phyloP scores from a whole-genome alignment of 2,888 invertebrate genomes.

The Anthrax anthrax region DNA sequence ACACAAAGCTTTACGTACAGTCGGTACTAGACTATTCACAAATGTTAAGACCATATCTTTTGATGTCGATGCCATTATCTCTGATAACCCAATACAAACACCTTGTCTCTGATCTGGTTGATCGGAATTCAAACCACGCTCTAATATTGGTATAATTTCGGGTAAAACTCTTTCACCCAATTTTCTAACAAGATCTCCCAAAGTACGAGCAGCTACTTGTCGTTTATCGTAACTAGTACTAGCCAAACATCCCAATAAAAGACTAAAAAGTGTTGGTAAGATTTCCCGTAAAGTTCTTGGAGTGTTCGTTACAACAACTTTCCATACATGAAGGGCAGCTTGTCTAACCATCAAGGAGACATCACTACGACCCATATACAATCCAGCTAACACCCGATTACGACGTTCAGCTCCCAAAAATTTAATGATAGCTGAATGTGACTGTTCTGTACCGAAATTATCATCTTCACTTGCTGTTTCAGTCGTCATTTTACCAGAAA shows the following conservation, averaged over 20 bases:
- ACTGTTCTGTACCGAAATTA: conserved; percentile 96
- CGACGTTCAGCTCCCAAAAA: conserved; percentile 79
- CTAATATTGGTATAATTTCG: conserved; percentile 95
- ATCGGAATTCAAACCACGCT: conserved; percentile 80
- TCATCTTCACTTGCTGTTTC: conserved; percentile 97
- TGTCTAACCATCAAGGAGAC: conserved; percentile 94
- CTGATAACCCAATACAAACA: conserved; percentile 93
- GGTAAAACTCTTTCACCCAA: conserved; percentile 94
- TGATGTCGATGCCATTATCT: conserved; percentile 95
- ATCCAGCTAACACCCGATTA: conserved; percentile 82
- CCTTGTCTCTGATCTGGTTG: conserved; percentile 93
- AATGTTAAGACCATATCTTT: conserved; percentile 86
- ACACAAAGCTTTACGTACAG: conserved; percentile 85
- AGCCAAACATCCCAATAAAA: conserved; percentile 86
- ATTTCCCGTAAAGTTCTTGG: conserved; percentile 93
- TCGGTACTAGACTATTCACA: conserved; percentile 78
- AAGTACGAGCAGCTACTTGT: conserved; percentile 88
- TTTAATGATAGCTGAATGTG: conserved; percentile 78
- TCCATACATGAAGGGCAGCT: conserved; percentile 98
- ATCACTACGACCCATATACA: conserved; percentile 96
- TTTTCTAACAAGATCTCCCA: conserved; percentile 94
- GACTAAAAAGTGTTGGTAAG: conserved; percentile 80
- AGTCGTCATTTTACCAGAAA: conserved; percentile 97
- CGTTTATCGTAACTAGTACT: conserved; percentile 93
- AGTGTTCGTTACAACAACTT: conserved; percentile 96